phyloP scores from a whole-genome alignment of 1,140 invertebrate species.

The Leptinotarsa lineolata region DNA sequence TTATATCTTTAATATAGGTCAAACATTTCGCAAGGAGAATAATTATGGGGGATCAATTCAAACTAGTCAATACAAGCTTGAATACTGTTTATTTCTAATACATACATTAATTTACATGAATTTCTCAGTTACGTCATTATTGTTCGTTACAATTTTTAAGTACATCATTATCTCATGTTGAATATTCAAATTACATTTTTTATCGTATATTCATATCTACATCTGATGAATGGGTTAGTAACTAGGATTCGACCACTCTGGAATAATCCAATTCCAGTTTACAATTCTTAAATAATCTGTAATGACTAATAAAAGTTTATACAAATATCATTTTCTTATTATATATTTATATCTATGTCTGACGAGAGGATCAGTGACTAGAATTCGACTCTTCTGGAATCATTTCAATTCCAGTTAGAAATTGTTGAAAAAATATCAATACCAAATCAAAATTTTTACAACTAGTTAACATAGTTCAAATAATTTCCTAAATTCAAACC shows the following conservation, averaged over 20 bases:
- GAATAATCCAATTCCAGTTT: constrained; percentile 11
- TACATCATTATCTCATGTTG: background rate
- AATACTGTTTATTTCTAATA: constrained; percentile 23
- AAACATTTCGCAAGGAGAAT: too few species aligned
- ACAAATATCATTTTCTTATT: constrained; percentile 6
- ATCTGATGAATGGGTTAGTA: background rate
- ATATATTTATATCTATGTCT: constrained; percentile 2
- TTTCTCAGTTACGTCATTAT: background rate
- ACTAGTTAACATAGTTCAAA: constrained; percentile 20
- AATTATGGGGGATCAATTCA: too few species aligned
- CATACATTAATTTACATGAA: constrained; percentile 24
- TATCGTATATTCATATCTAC: constrained; percentile 1
- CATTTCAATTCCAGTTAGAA: constrained; percentile 13
- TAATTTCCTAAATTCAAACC: background rate
- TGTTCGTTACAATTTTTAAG: background rate
- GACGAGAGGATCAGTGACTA: constrained; percentile 16
- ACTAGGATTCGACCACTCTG: constrained; percentile 16
- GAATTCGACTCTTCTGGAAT: constrained; percentile 20
- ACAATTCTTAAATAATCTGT: background rate
- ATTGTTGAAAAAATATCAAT: background rate
- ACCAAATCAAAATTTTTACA: background rate
- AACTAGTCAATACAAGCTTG: constrained; percentile 3
- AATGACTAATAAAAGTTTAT: background rate
- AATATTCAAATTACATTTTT: constrained; percentile 5
- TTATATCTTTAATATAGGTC: background rate